A percentile compares a stretch with the other conserved stretches of the same genome.
These are phyloP conservation scores for Aldrovandia affinis DNA, from an alignment of 2,797 vertebrate genomes.

Conservation along the genomic window DNA sequence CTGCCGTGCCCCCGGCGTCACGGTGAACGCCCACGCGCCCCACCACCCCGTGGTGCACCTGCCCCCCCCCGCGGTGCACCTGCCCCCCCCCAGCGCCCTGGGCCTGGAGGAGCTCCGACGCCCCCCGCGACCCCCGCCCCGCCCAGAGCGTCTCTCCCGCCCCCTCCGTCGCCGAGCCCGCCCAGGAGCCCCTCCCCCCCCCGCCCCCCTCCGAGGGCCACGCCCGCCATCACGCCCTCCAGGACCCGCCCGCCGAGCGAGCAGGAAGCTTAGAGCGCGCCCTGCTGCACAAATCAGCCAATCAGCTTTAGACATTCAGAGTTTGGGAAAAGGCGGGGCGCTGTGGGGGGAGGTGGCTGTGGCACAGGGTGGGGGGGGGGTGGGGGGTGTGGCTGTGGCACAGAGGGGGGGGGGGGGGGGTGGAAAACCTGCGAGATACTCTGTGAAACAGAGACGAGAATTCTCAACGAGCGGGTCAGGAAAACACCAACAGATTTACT, in stretches of 20 bases:
- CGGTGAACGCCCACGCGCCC: slow-evolving; percentile 85
- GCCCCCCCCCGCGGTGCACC: slow-evolving; percentile 57
- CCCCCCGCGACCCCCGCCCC: slow-evolving; percentile 68
- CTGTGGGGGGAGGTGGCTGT: too few relatives aligned
- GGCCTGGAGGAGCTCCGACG: slow-evolving; percentile 84
- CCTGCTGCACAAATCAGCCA: slow-evolving; percentile 89
- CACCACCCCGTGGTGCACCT: slow-evolving; percentile 86
- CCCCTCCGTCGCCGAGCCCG: slow-evolving; percentile 72
- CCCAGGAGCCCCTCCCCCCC: slow-evolving; percentile 66
- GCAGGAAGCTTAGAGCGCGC: slow-evolving; percentile 66
- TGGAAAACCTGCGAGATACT: slow-evolving; percentile 3
- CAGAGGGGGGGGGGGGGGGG: too few relatives aligned
- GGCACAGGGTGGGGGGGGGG: not conserved
- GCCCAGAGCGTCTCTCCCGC: slow-evolving; percentile 75
- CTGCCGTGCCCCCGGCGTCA: slow-evolving; percentile 79
- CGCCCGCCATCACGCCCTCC: slow-evolving; percentile 75
- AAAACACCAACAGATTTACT: not conserved
- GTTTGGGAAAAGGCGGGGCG: slow-evolving; percentile 23
- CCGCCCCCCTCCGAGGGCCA: slow-evolving; percentile 54
- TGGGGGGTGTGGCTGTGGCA: too few relatives aligned
- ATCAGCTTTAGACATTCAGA: slow-evolving; percentile 60
- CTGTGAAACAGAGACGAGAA: slow-evolving; percentile 19
- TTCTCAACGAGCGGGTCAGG: not conserved
- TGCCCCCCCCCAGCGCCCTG: slow-evolving; percentile 59
- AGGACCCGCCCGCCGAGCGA: slow-evolving; percentile 55